Evolutionary conservation across 2,113 vertebrate species (phyloP).

Genomic region (Camelus dromedarius): DNA sequence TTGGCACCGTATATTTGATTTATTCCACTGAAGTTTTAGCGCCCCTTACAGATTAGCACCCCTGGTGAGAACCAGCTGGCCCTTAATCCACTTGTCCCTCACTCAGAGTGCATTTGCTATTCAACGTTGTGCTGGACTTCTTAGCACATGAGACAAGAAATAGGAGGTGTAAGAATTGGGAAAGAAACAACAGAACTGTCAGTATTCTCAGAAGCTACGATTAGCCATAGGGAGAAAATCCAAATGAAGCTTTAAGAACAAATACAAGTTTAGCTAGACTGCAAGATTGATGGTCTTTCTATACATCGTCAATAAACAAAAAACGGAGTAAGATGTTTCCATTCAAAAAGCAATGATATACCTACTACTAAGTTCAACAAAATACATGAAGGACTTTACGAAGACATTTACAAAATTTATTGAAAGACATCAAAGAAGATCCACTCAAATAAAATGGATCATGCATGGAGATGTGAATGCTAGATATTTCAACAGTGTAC

Average conservation of each 20-base stretch:
- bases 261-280: neutral
- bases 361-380: neutral
- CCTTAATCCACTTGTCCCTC: slow-evolving; percentile 66
- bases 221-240: neutral
- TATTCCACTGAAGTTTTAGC: slow-evolving; percentile 68
- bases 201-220: neutral
- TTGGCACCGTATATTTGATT: slow-evolving; percentile 73
- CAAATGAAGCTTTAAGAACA: neutral
- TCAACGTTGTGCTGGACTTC: slow-evolving; percentile 41
- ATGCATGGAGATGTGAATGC: neutral
- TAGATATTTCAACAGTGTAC: neutral
- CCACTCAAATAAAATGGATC: neutral
- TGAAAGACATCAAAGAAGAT: neutral
- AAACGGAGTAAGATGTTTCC: neutral
- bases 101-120: slow-evolving; percentile 22
- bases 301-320: neutral
- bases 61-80: slow-evolving; percentile 75
- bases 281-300: neutral
- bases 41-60: slow-evolving; percentile 73
- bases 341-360: neutral
- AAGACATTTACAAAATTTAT: slow-evolving; percentile 15
- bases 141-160: slow-evolving; percentile 58
- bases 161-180: slow-evolving; percentile 4
- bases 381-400: neutral
- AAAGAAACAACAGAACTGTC: slow-evolving; percentile 11